Evolutionary conservation across 1,140 invertebrate genomes (phyloP).

Genomic region (Brachionus calyciflorus): DNA sequence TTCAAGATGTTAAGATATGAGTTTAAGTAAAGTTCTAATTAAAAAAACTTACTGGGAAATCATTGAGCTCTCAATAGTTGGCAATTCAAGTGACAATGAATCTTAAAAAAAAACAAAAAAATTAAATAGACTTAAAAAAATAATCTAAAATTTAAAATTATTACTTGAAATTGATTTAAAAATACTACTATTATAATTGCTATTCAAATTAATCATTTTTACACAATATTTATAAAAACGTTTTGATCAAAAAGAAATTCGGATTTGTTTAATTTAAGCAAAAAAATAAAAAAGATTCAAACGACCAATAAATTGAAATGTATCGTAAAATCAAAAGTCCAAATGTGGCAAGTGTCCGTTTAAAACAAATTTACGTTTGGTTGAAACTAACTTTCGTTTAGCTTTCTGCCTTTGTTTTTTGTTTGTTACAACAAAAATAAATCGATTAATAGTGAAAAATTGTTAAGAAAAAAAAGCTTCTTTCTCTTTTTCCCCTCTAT

Average conservation of each 20-base stretch:
- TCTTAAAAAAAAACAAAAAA: not conserved
- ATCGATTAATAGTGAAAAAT: slow-evolving; percentile 23
- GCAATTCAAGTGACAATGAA: slow-evolving; percentile 37
- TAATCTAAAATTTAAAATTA: not conserved
- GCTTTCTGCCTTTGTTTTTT: not conserved
- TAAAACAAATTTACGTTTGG: not conserved
- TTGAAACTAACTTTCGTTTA: not conserved
- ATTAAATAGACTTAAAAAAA: slow-evolving; percentile 40
- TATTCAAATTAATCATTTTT: slow-evolving; percentile 43
- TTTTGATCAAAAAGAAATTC: not conserved
- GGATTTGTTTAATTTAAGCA: not conserved
- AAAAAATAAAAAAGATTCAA: not conserved
- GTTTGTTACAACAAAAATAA: not conserved
- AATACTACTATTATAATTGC: slow-evolving; percentile 44
- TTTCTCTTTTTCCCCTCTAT: slow-evolving; percentile 34
- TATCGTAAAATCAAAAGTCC: slow-evolving; percentile 54
- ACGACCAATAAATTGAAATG: slow-evolving; percentile 50
- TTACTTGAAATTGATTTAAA: slow-evolving; percentile 46
- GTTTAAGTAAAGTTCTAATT: no score
- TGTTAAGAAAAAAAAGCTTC: slow-evolving; percentile 32
- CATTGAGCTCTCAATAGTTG: slow-evolving; percentile 1
- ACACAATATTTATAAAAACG: slow-evolving; percentile 26
- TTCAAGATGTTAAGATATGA: no score
- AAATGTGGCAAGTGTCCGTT: slow-evolving; percentile 18
- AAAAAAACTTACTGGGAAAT: not conserved